These are phyloP conservation scores for Cacatua alba DNA, from an alignment of 2,113 vertebrate species.

Conservation along the genomic window DNA sequence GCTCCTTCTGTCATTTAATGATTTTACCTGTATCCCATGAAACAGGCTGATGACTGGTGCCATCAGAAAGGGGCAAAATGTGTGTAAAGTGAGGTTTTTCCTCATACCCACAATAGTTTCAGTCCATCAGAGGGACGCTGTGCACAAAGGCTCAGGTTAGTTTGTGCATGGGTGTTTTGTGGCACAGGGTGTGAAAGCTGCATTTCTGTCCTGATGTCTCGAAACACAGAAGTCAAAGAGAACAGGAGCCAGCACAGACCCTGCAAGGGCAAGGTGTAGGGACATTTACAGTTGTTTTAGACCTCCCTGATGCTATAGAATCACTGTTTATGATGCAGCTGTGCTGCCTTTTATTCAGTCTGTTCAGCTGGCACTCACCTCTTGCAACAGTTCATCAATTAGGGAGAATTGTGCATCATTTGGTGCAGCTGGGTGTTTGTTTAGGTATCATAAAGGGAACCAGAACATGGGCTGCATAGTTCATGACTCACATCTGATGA, in stretches of 20 bases:
- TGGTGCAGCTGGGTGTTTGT: background rate
- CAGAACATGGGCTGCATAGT: background rate
- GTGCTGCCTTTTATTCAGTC: background rate
- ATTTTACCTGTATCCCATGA: background rate
- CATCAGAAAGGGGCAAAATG: background rate
- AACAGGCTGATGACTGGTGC: background rate
- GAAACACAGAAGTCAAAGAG: background rate
- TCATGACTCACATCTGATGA: background rate
- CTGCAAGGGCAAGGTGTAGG: too few species aligned
- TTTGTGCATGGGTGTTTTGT: accelerated
- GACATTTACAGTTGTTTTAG: background rate
- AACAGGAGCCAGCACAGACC: too few species aligned
- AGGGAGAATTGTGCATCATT: background rate
- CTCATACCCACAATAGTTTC: accelerated
- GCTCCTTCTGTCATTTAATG: background rate
- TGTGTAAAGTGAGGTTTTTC: background rate
- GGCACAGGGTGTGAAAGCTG: background rate
- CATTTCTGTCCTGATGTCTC: background rate
- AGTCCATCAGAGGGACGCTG: background rate
- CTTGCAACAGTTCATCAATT: background rate
- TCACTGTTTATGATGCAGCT: background rate
- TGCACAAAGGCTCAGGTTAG: background rate
- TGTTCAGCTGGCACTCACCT: background rate
- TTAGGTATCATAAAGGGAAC: background rate
- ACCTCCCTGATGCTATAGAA: background rate